Evolutionary conservation across 2,113 vertebrate genomes (phyloP), one percentile per base, ranked within the genome.

Genomic region (Trachemys scripta): DNA sequence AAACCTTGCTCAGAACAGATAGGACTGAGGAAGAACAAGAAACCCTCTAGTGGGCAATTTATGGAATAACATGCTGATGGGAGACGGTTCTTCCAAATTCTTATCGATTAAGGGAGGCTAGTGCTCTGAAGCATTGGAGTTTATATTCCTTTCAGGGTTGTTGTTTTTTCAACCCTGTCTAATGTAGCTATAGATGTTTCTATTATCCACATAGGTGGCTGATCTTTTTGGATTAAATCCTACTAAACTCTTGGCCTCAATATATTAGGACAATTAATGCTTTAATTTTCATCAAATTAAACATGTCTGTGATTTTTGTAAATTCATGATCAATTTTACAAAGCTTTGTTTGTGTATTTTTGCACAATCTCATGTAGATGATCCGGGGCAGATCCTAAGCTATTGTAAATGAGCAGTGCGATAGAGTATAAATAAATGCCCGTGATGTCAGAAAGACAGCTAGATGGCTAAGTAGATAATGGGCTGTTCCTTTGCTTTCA

Each of bases 11-110:
- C 25, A 10, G 62, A 72, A n/a, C 45, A 11, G 2, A 20, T 7
- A 16, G 3, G 16, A 2, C 3, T 13, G 82, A 53, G 10, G 24
- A 91, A 92, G 93, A 83, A 38, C 88, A 87, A 87, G 84, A 31
- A 49, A 45, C 90, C 94, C 94, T 96, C 96, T 87, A 75, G 88
- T 47, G 93, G 93, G 59, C 54, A 92, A 13, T 11, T n/a, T n/a
- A 2, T 8, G 54, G 83, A 88, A 92, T 88, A 27, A 0, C 42
- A 4, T 7, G 24, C 22, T 27, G 22, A 42, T 9, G 0, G 2
- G 84, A 45, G 31, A 82, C 14, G 47, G 82, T 20, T 4, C 3
- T 3, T 2, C 31, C 14, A 84, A 22, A 35, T 9, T 6, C 45
- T 75, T 81, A 47, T 6, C 0, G 27, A 12, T 76, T 25, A 76